Conservation (phyloP, 2,797 vertebrate species). For the Argya squamiceps region DNA sequence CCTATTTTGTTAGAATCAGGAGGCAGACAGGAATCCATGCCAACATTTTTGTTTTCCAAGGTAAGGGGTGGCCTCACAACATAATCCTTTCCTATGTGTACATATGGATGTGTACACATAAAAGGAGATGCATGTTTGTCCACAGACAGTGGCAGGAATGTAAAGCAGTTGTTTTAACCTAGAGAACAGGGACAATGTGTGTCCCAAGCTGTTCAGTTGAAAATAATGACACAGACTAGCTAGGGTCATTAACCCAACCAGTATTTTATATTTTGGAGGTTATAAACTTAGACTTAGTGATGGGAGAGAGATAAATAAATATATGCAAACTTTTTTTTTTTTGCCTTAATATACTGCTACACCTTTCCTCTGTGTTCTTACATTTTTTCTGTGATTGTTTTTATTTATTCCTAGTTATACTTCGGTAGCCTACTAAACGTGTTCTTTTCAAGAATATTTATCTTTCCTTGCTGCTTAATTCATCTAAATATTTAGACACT, state of each 20-base stretch:
- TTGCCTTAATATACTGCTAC: not conserved
- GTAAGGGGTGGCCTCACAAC: too few relatives aligned
- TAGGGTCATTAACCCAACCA: not conserved
- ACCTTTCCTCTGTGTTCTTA: not conserved
- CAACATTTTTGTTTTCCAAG: not conserved
- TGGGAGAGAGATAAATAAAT: not conserved
- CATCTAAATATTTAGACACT: not conserved
- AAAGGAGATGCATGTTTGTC: not conserved
- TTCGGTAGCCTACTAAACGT: not conserved
- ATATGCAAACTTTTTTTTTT: not conserved
- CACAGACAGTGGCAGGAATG: not conserved
- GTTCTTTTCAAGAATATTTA: not conserved
- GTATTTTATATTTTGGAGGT: not conserved
- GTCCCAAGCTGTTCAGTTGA: not conserved
- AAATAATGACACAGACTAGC: not conserved
- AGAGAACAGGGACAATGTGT: rapidly evolving
- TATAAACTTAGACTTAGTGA: not conserved
- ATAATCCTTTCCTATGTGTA: not conserved
- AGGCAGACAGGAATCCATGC: not conserved
- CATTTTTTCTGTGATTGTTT: not conserved
- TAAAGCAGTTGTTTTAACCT: not conserved
- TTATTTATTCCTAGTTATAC: not conserved
- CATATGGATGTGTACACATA: too few relatives aligned
- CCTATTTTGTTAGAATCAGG: not conserved
- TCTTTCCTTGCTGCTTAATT: not conserved